phyloP scores from a whole-genome alignment of 2,888 invertebrate genomes.

The Smittia sp. region DNA sequence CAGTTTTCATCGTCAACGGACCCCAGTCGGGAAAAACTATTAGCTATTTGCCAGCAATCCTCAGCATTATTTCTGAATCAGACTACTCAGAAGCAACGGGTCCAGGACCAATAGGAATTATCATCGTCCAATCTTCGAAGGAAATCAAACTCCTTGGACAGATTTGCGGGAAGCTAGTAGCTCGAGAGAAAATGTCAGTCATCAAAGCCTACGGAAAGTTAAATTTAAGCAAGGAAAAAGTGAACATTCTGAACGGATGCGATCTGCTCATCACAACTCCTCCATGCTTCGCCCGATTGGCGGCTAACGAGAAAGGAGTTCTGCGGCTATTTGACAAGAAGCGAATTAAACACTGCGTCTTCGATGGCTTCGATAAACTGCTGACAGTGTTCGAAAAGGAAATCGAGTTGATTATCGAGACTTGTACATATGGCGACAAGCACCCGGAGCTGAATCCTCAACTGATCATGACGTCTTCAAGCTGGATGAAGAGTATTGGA shows the following conservation, averaged over 20 bases:
- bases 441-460: slow-evolving; percentile 57
- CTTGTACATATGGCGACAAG: slow-evolving; percentile 51
- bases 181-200: slow-evolving; percentile 44
- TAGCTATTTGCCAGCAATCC: slow-evolving; percentile 66
- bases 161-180: slow-evolving; percentile 47
- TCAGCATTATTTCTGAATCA: slow-evolving; percentile 56
- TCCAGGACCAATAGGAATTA: slow-evolving; percentile 62
- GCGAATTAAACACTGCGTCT: slow-evolving; percentile 63
- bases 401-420: slow-evolving; percentile 53
- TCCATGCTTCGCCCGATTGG: slow-evolving; percentile 56
- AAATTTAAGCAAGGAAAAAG: background rate
- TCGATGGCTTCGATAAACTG: slow-evolving; percentile 70
- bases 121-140: slow-evolving; percentile 63
- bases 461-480: slow-evolving; percentile 59
- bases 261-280: slow-evolving; percentile 72
- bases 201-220: slow-evolving; percentile 47
- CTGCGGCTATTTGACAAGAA: slow-evolving; percentile 58
- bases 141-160: slow-evolving; percentile 57
- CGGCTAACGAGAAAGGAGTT: slow-evolving; percentile 52
- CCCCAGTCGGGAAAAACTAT: slow-evolving; percentile 66
- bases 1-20: slow-evolving; percentile 63
- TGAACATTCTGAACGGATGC: slow-evolving; percentile 61
- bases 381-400: slow-evolving; percentile 57
- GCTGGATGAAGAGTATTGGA: slow-evolving; percentile 64
- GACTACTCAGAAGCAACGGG: slow-evolving; percentile 48